These are phyloP conservation scores for Alauda arvensis DNA, from an alignment of 2,797 vertebrate genomes.

Conservation along the genomic window DNA sequence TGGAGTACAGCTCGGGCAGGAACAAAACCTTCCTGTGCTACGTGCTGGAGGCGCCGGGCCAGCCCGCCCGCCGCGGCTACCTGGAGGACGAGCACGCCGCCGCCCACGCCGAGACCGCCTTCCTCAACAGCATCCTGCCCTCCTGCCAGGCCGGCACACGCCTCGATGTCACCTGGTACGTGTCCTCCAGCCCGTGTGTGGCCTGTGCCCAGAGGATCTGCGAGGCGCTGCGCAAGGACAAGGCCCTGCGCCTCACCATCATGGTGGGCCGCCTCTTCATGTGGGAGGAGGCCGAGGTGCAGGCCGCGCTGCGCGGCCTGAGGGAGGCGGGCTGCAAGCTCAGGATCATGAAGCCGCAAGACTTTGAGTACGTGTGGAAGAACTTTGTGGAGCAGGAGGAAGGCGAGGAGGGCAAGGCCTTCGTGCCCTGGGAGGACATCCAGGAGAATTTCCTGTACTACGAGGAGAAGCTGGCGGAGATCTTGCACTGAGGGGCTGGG, in stretches of 20 bases:
- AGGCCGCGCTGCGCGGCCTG: slow-evolving; percentile 78
- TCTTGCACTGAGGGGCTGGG: slow-evolving; percentile 75
- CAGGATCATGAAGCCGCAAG: slow-evolving; percentile 91
- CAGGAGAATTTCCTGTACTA: slow-evolving; percentile 92
- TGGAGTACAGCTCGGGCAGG: slow-evolving; percentile 92
- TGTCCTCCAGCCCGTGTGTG: slow-evolving; percentile 90
- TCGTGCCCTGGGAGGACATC: slow-evolving; percentile 94
- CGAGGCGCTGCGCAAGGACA: slow-evolving; percentile 73
- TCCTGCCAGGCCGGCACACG: slow-evolving; percentile 70
- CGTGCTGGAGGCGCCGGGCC: slow-evolving; percentile 77
- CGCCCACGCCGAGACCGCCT: slow-evolving; percentile 86
- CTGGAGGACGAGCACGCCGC: slow-evolving; percentile 88
- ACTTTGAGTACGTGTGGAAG: slow-evolving; percentile 91
- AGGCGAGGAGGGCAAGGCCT: slow-evolving; percentile 75
- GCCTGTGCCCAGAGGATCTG: slow-evolving; percentile 79
- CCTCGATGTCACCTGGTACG: slow-evolving; percentile 86
- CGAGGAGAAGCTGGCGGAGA: slow-evolving; percentile 86
- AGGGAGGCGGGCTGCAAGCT: slow-evolving; percentile 84
- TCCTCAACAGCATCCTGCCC: slow-evolving; percentile 82
- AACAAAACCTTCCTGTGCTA: slow-evolving; percentile 95
- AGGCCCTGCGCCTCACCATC: slow-evolving; percentile 79
- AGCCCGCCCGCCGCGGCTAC: slow-evolving; percentile 76
- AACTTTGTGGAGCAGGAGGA: slow-evolving; percentile 88
- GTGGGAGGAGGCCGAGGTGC: slow-evolving; percentile 89
- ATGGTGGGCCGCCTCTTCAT: slow-evolving; percentile 86